phyloP scores from a whole-genome alignment of 2,113 vertebrate species.

The Chinchilla lanigera region DNA sequence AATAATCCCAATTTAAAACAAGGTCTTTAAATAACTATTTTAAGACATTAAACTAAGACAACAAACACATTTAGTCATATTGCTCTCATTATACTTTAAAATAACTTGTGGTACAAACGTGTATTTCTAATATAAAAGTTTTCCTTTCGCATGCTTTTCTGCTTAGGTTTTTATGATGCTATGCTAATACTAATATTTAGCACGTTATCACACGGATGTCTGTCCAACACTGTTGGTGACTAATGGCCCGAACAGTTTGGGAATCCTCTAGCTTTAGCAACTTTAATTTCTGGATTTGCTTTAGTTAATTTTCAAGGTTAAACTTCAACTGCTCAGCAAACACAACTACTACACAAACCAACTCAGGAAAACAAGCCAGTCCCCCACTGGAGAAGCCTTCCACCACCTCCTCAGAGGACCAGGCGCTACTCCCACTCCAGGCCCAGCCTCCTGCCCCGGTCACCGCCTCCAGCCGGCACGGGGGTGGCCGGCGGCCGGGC shows the following conservation, averaged over 20 bases:
- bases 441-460: not conserved
- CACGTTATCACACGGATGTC: not conserved
- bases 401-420: not conserved
- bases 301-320: not conserved
- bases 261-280: not conserved
- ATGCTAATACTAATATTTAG: not conserved
- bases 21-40: not conserved
- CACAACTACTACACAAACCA: not conserved
- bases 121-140: not conserved
- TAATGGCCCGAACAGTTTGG: not conserved
- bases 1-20: not conserved
- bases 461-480: accelerated
- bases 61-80: not conserved
- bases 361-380: not conserved
- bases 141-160: not conserved
- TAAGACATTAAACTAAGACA: not conserved
- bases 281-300: not conserved
- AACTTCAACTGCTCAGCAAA: not conserved
- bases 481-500: not conserved
- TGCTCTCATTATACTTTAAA: not conserved
- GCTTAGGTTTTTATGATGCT: not conserved
- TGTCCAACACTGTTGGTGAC: not conserved
- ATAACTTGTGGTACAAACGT: not conserved
- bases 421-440: accelerated
- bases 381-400: not conserved